phyloP scores from a whole-genome alignment of 2,888 invertebrate genomes.

The Carterocephalus palaemon region DNA sequence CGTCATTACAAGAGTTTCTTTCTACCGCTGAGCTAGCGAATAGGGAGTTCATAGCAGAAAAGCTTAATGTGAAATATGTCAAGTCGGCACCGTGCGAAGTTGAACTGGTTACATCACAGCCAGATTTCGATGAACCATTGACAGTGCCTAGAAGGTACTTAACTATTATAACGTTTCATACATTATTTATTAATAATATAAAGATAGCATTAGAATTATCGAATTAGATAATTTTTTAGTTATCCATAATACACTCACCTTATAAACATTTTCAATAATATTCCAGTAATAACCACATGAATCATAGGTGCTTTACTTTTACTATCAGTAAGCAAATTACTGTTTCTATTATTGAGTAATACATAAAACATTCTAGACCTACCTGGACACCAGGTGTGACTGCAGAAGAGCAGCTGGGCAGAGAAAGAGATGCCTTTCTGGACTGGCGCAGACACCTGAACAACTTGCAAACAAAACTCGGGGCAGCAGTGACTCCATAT shows the following conservation, averaged over 20 bases:
- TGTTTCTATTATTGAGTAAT: no score
- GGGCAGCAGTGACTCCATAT: conserved; percentile 94
- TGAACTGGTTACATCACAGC: conserved; percentile 60
- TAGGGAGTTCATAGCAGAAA: conserved; percentile 95
- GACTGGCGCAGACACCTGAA: conserved; percentile 94
- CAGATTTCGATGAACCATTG: conserved; percentile 67
- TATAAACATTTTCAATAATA: no score
- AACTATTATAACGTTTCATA: no score
- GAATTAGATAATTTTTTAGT: no score
- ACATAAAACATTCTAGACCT: conserved; percentile 87
- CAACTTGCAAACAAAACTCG: conserved; percentile 85
- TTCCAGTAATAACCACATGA: no score
- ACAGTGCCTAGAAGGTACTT: conserved; percentile 86
- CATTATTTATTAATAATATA: conserved; percentile 7
- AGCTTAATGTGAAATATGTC: conserved; percentile 85
- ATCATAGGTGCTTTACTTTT: no score
- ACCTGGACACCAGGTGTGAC: conserved; percentile 86
- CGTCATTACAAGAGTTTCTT: conserved; percentile 97
- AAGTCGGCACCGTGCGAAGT: conserved; percentile 62
- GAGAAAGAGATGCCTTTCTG: conserved; percentile 91
- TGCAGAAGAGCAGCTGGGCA: conserved; percentile 86
- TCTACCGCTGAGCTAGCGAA: conserved; percentile 96
- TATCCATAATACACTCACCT: no score
- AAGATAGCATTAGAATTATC: no score
- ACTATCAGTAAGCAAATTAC: no score